A percentile compares a stretch with the other conserved stretches of the same genome.
phyloP scores from a whole-genome alignment of 2,797 vertebrate species.

The Emys orbicularis region DNA sequence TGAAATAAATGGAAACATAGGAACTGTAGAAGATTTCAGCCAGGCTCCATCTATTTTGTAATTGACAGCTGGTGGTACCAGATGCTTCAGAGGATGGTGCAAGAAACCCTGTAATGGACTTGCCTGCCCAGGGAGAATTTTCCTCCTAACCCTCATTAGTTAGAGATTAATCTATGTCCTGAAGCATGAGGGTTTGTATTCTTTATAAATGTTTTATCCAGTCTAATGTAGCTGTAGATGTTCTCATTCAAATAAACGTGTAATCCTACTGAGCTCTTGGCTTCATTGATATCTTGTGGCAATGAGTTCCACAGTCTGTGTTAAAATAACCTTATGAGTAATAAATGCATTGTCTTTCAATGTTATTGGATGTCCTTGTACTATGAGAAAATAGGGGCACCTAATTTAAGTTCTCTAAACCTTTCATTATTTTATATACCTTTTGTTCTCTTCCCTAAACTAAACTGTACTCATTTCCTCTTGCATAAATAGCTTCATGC shows the following conservation, averaged over 20 bases:
- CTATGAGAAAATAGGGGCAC: not conserved
- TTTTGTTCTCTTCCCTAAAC: not conserved
- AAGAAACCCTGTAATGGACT: not conserved
- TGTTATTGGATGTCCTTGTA: not conserved
- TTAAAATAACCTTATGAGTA: not conserved
- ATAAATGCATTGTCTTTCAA: not conserved
- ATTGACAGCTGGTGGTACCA: not conserved
- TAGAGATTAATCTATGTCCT: not conserved
- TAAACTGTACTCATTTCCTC: not conserved
- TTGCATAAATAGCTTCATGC: not conserved
- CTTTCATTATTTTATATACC: too few relatives aligned
- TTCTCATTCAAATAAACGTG: not conserved
- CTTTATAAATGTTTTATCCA: not conserved
- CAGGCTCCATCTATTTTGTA: not conserved
- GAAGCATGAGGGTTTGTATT: not conserved
- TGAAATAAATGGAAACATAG: not conserved
- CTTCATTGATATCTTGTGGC: not conserved
- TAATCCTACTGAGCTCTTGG: not conserved
- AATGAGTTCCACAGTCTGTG: not conserved
- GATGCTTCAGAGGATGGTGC: not conserved
- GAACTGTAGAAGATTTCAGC: not conserved
- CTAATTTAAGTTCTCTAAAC: not conserved
- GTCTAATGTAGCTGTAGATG: not conserved
- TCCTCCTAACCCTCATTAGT: not conserved
- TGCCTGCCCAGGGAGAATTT: not conserved